Conservation (phyloP, 2,888 invertebrate genomes). For the Aporophyla lueneburgensis region DNA sequence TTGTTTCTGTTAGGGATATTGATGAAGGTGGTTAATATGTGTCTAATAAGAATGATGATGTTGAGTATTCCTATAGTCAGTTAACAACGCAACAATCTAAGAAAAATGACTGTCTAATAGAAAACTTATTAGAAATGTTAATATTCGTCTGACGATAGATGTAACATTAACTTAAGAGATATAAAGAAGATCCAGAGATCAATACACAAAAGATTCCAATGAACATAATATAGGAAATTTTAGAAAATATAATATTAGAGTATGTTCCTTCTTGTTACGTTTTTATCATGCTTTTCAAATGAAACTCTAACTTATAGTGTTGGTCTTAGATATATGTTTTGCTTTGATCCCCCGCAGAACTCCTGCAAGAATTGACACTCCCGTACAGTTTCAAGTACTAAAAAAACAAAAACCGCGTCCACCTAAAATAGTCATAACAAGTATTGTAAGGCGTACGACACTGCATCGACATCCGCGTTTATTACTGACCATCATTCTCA, state of each 20-base stretch:
- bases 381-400: background rate
- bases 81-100: background rate
- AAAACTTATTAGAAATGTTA: background rate
- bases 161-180: background rate
- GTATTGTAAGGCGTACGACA: constrained; percentile 56
- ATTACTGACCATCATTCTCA: constrained; percentile 65
- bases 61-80: too few relatives aligned
- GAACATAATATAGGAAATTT: background rate
- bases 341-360: too few relatives aligned
- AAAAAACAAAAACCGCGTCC: constrained; percentile 28
- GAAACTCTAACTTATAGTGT: background rate
- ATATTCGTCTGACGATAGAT: background rate
- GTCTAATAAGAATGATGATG: background rate
- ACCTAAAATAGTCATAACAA: constrained; percentile 61
- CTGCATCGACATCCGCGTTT: constrained; percentile 68
- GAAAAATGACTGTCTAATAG: background rate
- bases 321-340: too few relatives aligned
- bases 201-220: background rate
- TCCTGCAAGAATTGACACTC: constrained; percentile 12
- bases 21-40: background rate
- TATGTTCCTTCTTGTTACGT: background rate
- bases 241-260: too few relatives aligned
- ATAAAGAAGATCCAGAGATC: background rate
- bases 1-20: constrained; percentile 1
- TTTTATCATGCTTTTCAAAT: background rate